These are phyloP conservation scores for Macropis europaea DNA, from an alignment of 2,888 invertebrate species.

Conservation along the genomic window DNA sequence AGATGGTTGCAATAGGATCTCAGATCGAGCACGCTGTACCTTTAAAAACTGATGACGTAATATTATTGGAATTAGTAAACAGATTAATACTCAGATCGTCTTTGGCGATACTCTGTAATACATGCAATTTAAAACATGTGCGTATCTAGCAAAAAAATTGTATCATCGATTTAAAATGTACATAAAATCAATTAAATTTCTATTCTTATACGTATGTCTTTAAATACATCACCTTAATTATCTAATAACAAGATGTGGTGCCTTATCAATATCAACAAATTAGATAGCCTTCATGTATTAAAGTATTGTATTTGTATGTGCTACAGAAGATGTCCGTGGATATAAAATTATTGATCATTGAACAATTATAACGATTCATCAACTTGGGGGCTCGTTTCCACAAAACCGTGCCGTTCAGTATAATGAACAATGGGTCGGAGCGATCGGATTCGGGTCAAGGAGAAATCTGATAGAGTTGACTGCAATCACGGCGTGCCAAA, in stretches of 20 bases:
- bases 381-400: conserved; percentile 31
- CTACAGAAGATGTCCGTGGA: background rate
- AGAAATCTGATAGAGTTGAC: conserved; percentile 65
- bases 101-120: too few relatives aligned
- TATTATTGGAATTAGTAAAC: background rate
- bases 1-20: conserved; percentile 62
- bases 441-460: conserved; percentile 70
- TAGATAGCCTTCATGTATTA: background rate
- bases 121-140: too few relatives aligned
- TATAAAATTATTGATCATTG: conserved; percentile 24
- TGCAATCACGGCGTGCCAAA: conserved; percentile 57
- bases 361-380: conserved; percentile 45
- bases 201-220: too few relatives aligned
- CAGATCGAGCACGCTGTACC: conserved; percentile 61
- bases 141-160: too few relatives aligned
- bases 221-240: too few relatives aligned
- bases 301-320: background rate
- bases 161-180: too few relatives aligned
- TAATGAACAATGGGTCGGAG: conserved; percentile 55
- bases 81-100: background rate
- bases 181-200: too few relatives aligned
- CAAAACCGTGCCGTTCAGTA: conserved; percentile 45
- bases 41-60: conserved; percentile 25
- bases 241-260: background rate
- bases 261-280: background rate